phyloP scores from a whole-genome alignment of 2,113 vertebrate species.

The Myrmecophaga tridactyla region DNA sequence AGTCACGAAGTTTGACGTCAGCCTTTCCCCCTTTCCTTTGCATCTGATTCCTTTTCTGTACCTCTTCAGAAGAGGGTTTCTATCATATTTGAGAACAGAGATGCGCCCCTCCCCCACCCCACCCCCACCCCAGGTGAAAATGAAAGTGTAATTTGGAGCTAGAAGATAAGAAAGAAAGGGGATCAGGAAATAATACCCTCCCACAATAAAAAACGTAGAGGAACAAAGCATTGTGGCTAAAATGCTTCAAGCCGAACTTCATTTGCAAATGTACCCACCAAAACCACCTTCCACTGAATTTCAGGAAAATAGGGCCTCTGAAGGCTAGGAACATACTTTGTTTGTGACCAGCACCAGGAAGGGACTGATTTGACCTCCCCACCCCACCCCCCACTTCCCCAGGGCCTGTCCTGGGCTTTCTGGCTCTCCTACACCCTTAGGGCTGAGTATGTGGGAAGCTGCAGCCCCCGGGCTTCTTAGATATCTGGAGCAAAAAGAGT shows the following conservation, averaged over 20 bases:
- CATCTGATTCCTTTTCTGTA: neutral
- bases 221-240: neutral
- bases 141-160: neutral
- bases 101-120: too few relatives aligned
- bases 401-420: neutral
- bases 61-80: neutral
- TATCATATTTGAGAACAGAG: neutral
- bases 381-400: neutral
- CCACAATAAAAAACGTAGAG: neutral
- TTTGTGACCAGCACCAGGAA: neutral
- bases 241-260: neutral
- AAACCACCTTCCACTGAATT: neutral
- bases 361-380: too few relatives aligned
- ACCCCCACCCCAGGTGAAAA: neutral
- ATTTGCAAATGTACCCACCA: neutral
- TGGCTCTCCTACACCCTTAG: neutral
- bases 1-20: neutral
- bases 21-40: neutral
- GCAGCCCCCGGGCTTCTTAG: neutral
- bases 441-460: neutral
- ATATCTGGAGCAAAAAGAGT: neutral
- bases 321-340: neutral
- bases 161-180: neutral
- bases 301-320: neutral
- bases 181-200: neutral